Base-by-base conservation (phyloP, 2,797 vertebrate species). In the Hyperoplus immaculatus region DNA sequence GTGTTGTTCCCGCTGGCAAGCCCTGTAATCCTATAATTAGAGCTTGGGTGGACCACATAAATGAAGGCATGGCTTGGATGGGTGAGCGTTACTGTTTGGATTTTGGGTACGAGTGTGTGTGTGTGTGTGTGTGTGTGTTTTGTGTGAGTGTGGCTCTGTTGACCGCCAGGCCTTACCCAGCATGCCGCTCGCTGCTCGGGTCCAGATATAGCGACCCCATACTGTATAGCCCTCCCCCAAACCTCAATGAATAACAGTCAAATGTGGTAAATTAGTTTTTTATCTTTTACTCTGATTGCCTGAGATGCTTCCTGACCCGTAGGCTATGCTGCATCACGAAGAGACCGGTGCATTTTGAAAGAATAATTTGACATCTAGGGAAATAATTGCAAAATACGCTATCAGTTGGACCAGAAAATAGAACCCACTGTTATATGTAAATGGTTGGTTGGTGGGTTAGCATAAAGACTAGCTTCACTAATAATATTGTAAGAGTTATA, bases 21-120 rank as follows among this genome's bases (percentile, higher is more conserved):
- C 84, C 72, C 64, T 83, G 78, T 88, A 87, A 91, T 91, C 85
- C 92, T 94, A 94, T 95, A 95, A 95, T 95, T 94, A 94, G 92
- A 88, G 71, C 61, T 85, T 84, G 87, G 86, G 85, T 55, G 81
- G 92, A 92, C 84, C 86, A 84, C 78, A 93, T 93, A 94, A 94
- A 94, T 94, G 92, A 94, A 90, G 83, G 85, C 80, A 29, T 88
- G 92, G 86, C 82, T 85, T 83, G 83, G 87, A 90, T 78, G 87
- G 91, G 93, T 90, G 83, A 93, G 86, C 83, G 86, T 88, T 91
- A 69, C 85, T 85, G 85, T 91, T 92, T 91, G 89, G 89, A 88
- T 88, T 92, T 91, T 90, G 36, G 18, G 78, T 45, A 49, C 62
- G 4, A 72, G 76, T 41, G 42, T 80, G 74, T 89, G 91, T 95